Base-by-base conservation (phyloP, 2,113 vertebrate genomes). In the Microcebus ravelobensis region DNA sequence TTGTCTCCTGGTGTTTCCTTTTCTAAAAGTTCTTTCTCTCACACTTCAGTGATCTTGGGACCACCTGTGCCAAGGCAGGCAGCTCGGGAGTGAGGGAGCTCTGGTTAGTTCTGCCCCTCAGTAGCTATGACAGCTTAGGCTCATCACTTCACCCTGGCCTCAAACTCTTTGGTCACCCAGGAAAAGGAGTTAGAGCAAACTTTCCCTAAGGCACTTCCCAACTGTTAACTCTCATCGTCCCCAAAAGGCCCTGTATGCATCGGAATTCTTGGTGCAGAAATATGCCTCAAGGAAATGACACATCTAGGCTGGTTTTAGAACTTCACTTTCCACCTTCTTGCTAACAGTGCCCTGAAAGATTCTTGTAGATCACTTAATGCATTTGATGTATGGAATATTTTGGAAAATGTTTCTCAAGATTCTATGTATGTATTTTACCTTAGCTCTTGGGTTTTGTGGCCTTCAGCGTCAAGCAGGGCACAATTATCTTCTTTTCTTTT, bases 21-120 rank as follows among this genome's bases (percentile, higher is more conserved):
- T 96, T 73, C 87, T 94, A 5, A 88, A 34, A 82, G 59, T 71
- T 65, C 57, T 76, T 97, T 84, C 29, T 10, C 20, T 25, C 23
- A 83, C n/a, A 5, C 90, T 79, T 92, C 59, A n/a, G 14, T 17
- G 1, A 88, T 57, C 55, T 94, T 65, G 27, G 74, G 74, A 20
- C 52, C 52, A 18, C 25, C 39, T 48, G 15, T 55, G 57, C 9
- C n/a, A 63, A 65, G 34, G 20, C 10, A 59, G 23, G 18, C 34
- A 48, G 18, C 45, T 27, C 5, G 10, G 63, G 31, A 67, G 20
- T 27, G 8, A 21, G 48, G 42, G 6, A 34, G 1, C 12, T 76
- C 21, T 82, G 20, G 3, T 63, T n/a, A 73, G 2, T 25, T 79
- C 23, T 42, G 8, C 2, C 50, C 31, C 65, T 42, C 39, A 10